Conservation (phyloP, 30 jellyfish, hydroid and myxozoan genomes). For the Aurelia aurita region DNA sequence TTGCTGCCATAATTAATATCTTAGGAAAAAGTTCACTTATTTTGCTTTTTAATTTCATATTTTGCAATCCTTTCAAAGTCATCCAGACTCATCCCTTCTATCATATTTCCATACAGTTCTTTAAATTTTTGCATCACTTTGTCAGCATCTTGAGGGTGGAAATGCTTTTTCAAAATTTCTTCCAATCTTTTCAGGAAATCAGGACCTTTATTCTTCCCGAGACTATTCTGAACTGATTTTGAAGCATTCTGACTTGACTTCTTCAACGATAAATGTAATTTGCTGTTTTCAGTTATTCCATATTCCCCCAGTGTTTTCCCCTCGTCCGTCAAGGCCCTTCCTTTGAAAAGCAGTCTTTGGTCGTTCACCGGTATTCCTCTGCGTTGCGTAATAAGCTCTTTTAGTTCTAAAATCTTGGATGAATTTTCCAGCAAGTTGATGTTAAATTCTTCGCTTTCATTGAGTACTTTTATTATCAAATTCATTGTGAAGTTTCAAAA, state of each 20-base stretch:
- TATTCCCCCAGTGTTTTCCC: constrained; percentile 17
- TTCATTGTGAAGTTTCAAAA: constrained; percentile 11
- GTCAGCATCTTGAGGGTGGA: constrained; percentile 32
- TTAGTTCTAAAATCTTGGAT: neutral
- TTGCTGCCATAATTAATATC: neutral
- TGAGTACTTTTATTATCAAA: constrained; percentile 28
- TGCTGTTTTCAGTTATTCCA: constrained; percentile 30
- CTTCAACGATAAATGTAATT: constrained; percentile 49
- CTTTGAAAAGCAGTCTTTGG: constrained; percentile 49
- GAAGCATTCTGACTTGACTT: neutral
- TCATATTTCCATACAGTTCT: constrained; percentile 7
- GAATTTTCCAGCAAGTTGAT: constrained; percentile 7
- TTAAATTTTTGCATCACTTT: constrained; percentile 5
- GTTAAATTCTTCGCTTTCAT: constrained; percentile 27
- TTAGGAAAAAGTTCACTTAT: neutral
- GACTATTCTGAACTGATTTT: no score
- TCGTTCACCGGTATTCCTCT: constrained; percentile 16
- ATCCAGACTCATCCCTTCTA: constrained; percentile 44
- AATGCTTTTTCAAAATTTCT: constrained; percentile 23
- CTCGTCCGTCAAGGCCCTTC: constrained; percentile 36
- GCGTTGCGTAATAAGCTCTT: neutral
- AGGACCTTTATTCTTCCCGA: neutral
- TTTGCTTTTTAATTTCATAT: constrained; percentile 17
- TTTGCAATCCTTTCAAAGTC: constrained; percentile 63
- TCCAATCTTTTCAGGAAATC: constrained; percentile 7